phyloP scores from a whole-genome alignment of 2,888 invertebrate species.

The Andrena haemorrhoa region DNA sequence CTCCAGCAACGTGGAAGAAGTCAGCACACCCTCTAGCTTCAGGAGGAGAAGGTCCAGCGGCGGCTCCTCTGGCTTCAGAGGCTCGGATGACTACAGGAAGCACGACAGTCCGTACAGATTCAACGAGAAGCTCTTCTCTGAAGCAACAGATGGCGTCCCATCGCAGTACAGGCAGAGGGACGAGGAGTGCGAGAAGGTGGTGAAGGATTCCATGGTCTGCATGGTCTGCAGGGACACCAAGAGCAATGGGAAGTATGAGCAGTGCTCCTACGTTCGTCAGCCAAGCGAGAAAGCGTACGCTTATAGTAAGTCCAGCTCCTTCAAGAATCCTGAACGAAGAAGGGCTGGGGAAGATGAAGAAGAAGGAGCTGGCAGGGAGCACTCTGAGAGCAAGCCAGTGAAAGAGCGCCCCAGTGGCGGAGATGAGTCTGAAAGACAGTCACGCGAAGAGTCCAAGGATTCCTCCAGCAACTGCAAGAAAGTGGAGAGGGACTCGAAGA shows the following conservation, averaged over 20 bases:
- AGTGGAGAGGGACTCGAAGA: slow-evolving; percentile 83
- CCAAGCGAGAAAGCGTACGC: slow-evolving; percentile 88
- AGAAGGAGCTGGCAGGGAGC: neutral
- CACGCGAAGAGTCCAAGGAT: slow-evolving; percentile 27
- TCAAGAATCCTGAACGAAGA: slow-evolving; percentile 83
- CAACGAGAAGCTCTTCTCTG: slow-evolving; percentile 81
- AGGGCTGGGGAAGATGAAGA: neutral
- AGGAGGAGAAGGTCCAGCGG: slow-evolving; percentile 73
- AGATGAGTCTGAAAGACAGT: neutral
- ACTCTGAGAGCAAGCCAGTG: slow-evolving; percentile 8
- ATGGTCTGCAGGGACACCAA: slow-evolving; percentile 91
- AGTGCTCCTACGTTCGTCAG: slow-evolving; percentile 92
- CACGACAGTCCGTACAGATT: slow-evolving; percentile 84
- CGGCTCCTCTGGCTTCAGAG: neutral
- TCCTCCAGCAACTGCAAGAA: slow-evolving; percentile 68
- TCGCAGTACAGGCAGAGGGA: slow-evolving; percentile 87
- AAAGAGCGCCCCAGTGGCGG: slow-evolving; percentile 9
- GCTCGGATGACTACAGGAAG: slow-evolving; percentile 60
- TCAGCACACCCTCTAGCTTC: slow-evolving; percentile 16
- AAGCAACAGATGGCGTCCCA: slow-evolving; percentile 86
- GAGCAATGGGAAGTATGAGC: slow-evolving; percentile 92
- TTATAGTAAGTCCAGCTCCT: slow-evolving; percentile 74
- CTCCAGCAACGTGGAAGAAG: slow-evolving; percentile 25
- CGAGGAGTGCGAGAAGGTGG: slow-evolving; percentile 89
- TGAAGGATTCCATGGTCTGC: slow-evolving; percentile 90